Conservation (phyloP, 2,888 invertebrate genomes). For the Caenorhabditis sp. region DNA sequence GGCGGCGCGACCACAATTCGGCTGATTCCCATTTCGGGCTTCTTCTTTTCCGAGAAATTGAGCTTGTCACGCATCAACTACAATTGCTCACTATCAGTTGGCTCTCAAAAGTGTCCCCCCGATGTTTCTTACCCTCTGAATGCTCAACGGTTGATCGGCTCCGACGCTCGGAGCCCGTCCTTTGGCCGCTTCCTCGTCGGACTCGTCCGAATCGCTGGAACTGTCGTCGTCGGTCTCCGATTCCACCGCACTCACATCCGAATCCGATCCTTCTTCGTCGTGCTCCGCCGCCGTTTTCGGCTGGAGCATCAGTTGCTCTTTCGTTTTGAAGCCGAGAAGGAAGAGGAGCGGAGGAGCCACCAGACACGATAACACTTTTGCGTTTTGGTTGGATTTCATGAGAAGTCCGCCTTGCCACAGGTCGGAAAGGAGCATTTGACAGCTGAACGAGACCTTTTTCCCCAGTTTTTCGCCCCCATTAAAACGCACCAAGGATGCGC, state of each 20-base stretch:
- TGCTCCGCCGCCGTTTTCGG: constrained; percentile 82
- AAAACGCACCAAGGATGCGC: constrained; percentile 80
- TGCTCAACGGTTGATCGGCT: constrained; percentile 52
- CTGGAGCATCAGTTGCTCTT: constrained; percentile 96
- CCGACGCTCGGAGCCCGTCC: constrained; percentile 32
- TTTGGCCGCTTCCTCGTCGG: constrained; percentile 24
- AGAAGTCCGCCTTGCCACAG: constrained; percentile 99
- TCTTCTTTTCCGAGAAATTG: constrained; percentile 51
- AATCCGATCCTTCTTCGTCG: constrained; percentile 62
- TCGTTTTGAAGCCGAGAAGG: constrained; percentile 94
- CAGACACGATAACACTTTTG: constrained; percentile 84
- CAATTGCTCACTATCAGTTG: too few species aligned
- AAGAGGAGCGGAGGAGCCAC: constrained; percentile 89
- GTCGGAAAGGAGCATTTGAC: constrained; percentile 96
- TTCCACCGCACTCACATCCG: constrained; percentile 46
- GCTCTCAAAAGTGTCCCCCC: too few species aligned
- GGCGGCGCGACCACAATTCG: constrained; percentile 56
- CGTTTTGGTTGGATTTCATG: constrained; percentile 84
- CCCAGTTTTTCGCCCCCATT: neutral
- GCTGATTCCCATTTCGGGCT: constrained; percentile 27
- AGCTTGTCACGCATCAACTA: constrained; percentile 50
- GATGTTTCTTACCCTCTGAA: constrained; percentile 48
- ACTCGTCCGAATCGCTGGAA: constrained; percentile 21
- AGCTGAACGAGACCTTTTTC: constrained; percentile 81
- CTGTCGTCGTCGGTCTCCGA: constrained; percentile 21